Evolutionary conservation across 2,113 vertebrate species (phyloP), one percentile per base, ranked within the genome.

Genomic region (Dromaius novaehollandiae): DNA sequence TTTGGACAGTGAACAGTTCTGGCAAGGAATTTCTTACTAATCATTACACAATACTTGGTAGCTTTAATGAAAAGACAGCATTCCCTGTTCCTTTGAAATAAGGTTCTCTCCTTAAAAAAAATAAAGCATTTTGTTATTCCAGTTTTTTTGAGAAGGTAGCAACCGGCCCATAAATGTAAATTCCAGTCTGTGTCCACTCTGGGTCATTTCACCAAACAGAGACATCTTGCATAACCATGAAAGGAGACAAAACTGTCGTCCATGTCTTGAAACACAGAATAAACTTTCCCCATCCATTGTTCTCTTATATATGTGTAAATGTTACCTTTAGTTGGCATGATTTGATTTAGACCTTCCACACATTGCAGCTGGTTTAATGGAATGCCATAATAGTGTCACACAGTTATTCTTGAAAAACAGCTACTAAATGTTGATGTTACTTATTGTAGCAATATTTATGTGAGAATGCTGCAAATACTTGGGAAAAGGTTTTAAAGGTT

Each of bases 391-490:
- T 95, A 97, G 97, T 96, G 97, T 97, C 97, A 97, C 94, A 97
- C 94, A 91, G 94, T 92, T 97, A 96, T 96, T 95, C 97, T 94
- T 97, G 95, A 96, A 98, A 98, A 98, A 97, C 95, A 97, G 88
- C 97, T 97, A 96, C 95, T 97, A 97, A 95, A 97, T 96, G 93
- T 79, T 97, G 97, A 92, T 96, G 93, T 86, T 97, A 96, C 97
- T 98, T 97, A 97, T 95, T 93, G 92, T 78, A 94, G 94, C 79
- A 96, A 96, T 97, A 97, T 97, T 98, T 98, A 97, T 97, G 97
- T 96, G 96, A 97, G 96, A 97, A 96, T 96, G 96, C 93, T 88
- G 93, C 88, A 97, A 97, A 97, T 96, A 97, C 95, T 97, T 96
- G 91, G 84, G 90, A 86, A 97, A 97, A 97, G 95, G 94, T 95